These are phyloP conservation scores for Stomatorhinus ivindoensis DNA, from an alignment of 2,113 vertebrate genomes.

Conservation along the genomic window DNA sequence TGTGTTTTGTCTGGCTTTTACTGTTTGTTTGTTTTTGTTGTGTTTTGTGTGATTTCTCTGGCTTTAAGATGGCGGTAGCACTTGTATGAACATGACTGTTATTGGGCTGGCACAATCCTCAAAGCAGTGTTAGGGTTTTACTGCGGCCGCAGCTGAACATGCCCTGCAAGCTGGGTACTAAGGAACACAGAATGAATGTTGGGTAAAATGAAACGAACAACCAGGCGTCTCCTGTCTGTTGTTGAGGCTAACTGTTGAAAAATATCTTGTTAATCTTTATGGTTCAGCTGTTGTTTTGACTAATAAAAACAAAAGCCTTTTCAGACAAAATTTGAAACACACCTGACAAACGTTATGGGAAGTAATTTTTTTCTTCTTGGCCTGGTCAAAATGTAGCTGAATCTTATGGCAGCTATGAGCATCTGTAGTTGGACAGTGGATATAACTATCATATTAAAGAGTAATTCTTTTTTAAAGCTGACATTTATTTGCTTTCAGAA, in stretches of 20 bases:
- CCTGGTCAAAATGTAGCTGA: background rate
- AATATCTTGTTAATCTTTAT: background rate
- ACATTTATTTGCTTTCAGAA: background rate
- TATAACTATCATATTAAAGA: background rate
- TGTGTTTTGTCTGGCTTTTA: conserved; percentile 14
- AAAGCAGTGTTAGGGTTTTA: background rate
- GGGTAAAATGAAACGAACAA: background rate
- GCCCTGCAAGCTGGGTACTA: background rate
- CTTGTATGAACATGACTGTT: background rate
- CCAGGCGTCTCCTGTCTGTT: background rate
- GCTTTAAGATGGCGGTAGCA: background rate
- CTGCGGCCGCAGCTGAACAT: background rate
- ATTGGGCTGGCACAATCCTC: background rate
- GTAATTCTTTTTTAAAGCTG: background rate
- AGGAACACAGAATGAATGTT: background rate
- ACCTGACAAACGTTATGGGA: background rate
- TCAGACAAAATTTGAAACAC: background rate
- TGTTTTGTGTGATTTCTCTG: background rate
- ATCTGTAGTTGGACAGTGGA: background rate
- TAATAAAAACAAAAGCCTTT: background rate
- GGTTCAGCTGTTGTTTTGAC: background rate
- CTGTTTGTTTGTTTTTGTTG: background rate
- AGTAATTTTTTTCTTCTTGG: background rate
- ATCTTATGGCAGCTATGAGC: background rate
- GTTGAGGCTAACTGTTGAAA: background rate